Base-by-base conservation (phyloP, 2,888 invertebrate genomes). In the Macaria liturata region DNA sequence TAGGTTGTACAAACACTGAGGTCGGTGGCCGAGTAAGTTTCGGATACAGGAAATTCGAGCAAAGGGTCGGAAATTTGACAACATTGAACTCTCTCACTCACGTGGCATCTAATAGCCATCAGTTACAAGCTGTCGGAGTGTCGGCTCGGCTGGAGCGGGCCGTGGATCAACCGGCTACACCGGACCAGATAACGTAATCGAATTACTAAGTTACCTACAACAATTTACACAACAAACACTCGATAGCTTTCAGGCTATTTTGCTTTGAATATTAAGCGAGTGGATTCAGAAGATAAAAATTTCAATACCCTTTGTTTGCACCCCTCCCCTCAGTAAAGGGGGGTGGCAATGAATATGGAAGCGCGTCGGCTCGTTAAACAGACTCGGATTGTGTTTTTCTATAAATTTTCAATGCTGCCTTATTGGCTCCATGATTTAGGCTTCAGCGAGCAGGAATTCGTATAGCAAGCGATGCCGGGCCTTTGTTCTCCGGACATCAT, bases 361-460 rank as follows among this genome's bases (percentile, higher is more conserved):
- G 67, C 74, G 70, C 53, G 69, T 54, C 57, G 66, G 72, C 66
- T 76, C 77, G 76, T 81, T 76, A 76, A 75, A 74, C 61, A 69
- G 66, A 64, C 66, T 61, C 66, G 67, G 77, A 82, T 81, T 80
- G 78, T 73, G 67, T 75, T 71, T 68, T 68, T 63, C 58, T 66
- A 67, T 78, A 67, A 71, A 77, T 76, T 73, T 75, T 73, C 62
- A 67, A 78, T 69, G 68, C 65, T 55, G 46, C 52, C 61, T 63
- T 65, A 65, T 65, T 56, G 59, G 58, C 53, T 48, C 57, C 50
- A 65, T 64, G 49, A 67, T 64, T 59, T 37, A 42, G 45, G 43
- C 48, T 60, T 42, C 44, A 50, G 32, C 52, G 54, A 59, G 49
- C 30, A 43, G 32, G 30, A 54, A 49, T 59, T 42, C 39, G 31